Evolutionary conservation across 2,113 vertebrate genomes (phyloP), one percentile per base, ranked within the genome.

Genomic region (Tupaia tana): DNA sequence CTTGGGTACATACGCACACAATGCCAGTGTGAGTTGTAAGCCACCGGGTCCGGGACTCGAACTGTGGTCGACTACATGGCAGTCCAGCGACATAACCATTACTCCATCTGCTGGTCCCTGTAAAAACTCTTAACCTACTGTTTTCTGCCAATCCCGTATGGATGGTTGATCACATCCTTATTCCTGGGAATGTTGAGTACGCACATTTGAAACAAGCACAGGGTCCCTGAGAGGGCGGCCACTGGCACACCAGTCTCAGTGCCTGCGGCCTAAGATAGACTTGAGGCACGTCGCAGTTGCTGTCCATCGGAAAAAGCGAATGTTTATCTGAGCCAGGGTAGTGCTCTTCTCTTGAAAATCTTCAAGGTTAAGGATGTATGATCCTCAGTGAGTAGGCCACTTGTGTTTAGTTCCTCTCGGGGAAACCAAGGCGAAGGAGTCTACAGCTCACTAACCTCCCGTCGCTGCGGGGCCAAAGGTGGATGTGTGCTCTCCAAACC

Each of bases 261-360:
- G 43, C 6, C 43, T 43, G 43, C 43, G 43, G 43, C 43, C 43
- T 43, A 6, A 43, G 43, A 43, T 43, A 43, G 43, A 43, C 43
- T 4, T 43, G 73, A 79, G 77, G 93, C 25, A 52, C n/a, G 7
- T 63, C 54, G 13, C 58, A 59, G 15, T 90, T 12, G 66, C 18
- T 59, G 94, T 87, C n/a, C 25, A 66, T 90, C 67, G 87, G 58
- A 88, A 70, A 70, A 56, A 94, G 70, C 81, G 52, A 87, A 85
- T 85, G 29, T 61, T 92, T 80, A 58, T 43, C 61, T 64, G 74
- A 78, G 85, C 14, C 19, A 74, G 22, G n/a, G 16, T 71, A 67
- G 8, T 31, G 43, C 14, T 70, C 14, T 74, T 82, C 75, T 94
- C 54, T 93, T 70, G 29, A 24, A 63, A 69, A 84, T 59, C 66